Percentiles rank a stretch among this genome's conserved stretches.
Conservation (phyloP, 2,113 vertebrate species). For the Nanorana parkeri region DNA sequence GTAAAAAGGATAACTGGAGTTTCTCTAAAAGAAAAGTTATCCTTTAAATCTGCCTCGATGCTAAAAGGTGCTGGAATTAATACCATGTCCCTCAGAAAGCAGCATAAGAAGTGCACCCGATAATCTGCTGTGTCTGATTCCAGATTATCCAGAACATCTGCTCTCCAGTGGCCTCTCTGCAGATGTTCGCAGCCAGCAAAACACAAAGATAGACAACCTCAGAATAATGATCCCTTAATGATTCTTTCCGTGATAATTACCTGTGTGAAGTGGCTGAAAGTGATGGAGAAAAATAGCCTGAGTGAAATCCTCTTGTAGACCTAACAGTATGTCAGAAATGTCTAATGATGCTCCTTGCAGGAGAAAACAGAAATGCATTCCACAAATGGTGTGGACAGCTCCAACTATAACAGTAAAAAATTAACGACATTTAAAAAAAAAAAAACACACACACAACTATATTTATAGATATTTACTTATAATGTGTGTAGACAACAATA, state of each 20-base stretch:
- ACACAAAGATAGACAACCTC: slow-evolving; percentile 49
- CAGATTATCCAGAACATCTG: slow-evolving; percentile 73
- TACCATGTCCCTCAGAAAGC: neutral
- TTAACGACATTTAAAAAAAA: too few relatives aligned
- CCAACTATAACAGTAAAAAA: too few relatives aligned
- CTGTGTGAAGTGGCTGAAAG: neutral
- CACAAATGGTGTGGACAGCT: too few relatives aligned
- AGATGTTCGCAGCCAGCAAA: slow-evolving; percentile 63
- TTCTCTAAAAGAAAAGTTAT: too few relatives aligned
- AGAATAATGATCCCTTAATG: slow-evolving; percentile 30
- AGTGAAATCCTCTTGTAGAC: slow-evolving; percentile 3
- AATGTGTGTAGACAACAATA: too few relatives aligned
- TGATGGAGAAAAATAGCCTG: slow-evolving; percentile 39
- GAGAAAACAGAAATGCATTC: neutral
- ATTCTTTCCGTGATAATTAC: neutral
- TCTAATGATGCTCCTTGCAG: neutral
- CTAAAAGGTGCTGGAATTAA: neutral
- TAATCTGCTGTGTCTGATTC: slow-evolving; percentile 67
- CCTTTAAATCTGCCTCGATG: neutral
- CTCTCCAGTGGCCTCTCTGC: slow-evolving; percentile 62
- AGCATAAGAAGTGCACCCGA: slow-evolving; percentile 45
- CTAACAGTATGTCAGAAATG: slow-evolving; percentile 11
- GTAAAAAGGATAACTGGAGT: too few relatives aligned
- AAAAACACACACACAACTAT: too few relatives aligned
- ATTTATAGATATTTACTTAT: too few relatives aligned